Percentiles rank a stretch among this genome's conserved stretches.
phyloP scores from a whole-genome alignment of 2,113 vertebrate genomes.

The Sialia sialis region DNA sequence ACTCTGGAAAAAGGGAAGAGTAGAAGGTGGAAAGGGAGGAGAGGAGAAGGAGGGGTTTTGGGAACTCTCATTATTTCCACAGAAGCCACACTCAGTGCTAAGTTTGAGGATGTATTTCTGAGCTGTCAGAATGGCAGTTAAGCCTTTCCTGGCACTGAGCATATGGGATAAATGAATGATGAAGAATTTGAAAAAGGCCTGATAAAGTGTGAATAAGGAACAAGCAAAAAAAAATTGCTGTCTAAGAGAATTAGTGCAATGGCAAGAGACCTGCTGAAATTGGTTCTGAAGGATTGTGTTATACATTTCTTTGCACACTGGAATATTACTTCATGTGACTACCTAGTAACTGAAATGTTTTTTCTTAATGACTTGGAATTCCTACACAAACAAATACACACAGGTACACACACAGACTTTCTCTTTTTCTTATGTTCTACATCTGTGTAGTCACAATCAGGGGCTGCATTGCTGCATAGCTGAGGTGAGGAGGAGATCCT shows the following conservation, averaged over 20 bases:
- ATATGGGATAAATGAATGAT: not conserved
- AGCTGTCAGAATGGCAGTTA: not conserved
- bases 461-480: not conserved
- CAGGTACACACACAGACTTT: accelerated
- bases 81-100: not conserved
- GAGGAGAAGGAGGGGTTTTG: not conserved
- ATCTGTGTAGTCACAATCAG: not conserved
- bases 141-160: not conserved
- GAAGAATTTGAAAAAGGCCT: not conserved
- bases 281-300: not conserved
- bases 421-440: not conserved
- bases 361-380: not conserved
- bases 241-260: not conserved
- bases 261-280: not conserved
- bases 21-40: not conserved
- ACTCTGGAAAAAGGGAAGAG: not conserved
- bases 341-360: not conserved
- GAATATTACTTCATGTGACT: not conserved
- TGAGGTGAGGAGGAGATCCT: not conserved
- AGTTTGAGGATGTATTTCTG: not conserved
- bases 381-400: not conserved
- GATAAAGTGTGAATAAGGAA: not conserved
- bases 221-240: not conserved
- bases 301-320: not conserved
- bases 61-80: not conserved